phyloP scores from a whole-genome alignment of 2,888 invertebrate genomes.

The Caenorhabditis doughertyi region DNA sequence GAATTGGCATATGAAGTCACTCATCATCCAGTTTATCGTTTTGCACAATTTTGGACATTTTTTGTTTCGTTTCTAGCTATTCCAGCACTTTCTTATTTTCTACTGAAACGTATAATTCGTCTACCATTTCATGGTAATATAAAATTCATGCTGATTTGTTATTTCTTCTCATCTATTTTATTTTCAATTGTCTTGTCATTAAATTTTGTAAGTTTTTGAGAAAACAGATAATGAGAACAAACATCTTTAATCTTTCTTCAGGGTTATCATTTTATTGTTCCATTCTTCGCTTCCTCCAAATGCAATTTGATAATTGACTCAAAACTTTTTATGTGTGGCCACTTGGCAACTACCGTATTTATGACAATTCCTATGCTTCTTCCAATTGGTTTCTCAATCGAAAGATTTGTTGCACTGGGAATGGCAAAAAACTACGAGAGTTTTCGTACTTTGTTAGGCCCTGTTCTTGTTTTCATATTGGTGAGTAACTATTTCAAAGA shows the following conservation, averaged over 20 bases:
- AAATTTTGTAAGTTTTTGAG: conserved; percentile 20
- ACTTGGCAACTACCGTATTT: conserved; percentile 7
- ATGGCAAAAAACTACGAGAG: conserved; percentile 40
- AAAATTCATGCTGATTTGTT: conserved; percentile 32
- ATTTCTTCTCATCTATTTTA: conserved; percentile 17
- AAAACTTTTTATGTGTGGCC: conserved; percentile 14
- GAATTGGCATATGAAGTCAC: conserved; percentile 37
- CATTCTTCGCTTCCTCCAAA: conserved; percentile 22
- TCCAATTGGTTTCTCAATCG: conserved; percentile 45
- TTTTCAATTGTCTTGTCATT: conserved; percentile 7
- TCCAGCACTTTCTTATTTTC: conserved; percentile 5
- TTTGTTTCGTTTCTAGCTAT: conserved; percentile 34
- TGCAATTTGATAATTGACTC: conserved; percentile 35
- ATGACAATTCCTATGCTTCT: conserved; percentile 43
- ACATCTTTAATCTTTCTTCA: conserved; percentile 7
- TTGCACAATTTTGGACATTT: conserved; percentile 44
- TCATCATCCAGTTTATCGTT: conserved; percentile 43
- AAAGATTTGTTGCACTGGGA: conserved; percentile 37
- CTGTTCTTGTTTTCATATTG: conserved; percentile 6
- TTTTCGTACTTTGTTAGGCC: conserved; percentile 18
- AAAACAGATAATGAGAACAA: too few species aligned
- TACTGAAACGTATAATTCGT: conserved; percentile 5
- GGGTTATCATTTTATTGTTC: conserved; percentile 39
- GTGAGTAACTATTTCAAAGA: conserved; percentile 1
- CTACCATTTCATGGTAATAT: conserved; percentile 51